Evolutionary conservation across 2,888 invertebrate genomes (phyloP).

Genomic region (Caenorhabditis wallacei): DNA sequence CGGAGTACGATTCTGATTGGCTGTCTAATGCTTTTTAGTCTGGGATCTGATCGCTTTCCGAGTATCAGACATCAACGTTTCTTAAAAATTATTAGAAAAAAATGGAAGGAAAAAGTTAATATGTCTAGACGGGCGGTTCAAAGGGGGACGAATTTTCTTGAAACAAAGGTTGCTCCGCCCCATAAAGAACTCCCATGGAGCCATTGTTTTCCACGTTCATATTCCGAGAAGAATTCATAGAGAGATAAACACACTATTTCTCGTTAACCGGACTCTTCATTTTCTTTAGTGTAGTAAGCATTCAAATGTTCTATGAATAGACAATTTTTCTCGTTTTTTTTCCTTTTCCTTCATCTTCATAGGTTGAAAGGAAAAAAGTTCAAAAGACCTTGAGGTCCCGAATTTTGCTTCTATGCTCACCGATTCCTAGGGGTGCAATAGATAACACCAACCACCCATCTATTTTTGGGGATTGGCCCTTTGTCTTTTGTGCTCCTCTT

Average conservation of each 20-base stretch:
- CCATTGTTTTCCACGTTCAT: constrained; percentile 1
- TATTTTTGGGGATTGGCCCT: constrained; percentile 41
- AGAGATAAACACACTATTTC: constrained; percentile 19
- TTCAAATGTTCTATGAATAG: constrained; percentile 47
- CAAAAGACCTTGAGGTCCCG: constrained; percentile 38
- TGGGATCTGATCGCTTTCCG: neutral
- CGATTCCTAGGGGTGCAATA: constrained; percentile 54
- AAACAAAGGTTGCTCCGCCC: neutral
- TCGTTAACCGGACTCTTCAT: constrained; percentile 9
- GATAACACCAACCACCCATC: constrained; percentile 55
- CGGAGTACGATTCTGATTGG: constrained; percentile 1
- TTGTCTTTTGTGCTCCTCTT: constrained; percentile 10
- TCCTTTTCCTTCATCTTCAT: neutral
- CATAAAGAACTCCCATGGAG: neutral
- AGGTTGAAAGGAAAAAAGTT: constrained; percentile 27
- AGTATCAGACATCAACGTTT: no score
- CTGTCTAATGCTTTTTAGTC: neutral
- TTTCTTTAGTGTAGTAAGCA: neutral
- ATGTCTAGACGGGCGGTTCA: no score
- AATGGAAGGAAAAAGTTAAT: no score
- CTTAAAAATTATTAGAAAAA: no score
- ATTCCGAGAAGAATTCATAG: constrained; percentile 9
- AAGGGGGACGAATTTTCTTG: no score
- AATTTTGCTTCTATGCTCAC: constrained; percentile 1
- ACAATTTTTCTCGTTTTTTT: constrained; percentile 1